These are phyloP conservation scores for Colaptes auratus DNA, from an alignment of 2,113 vertebrate genomes.

Conservation along the genomic window DNA sequence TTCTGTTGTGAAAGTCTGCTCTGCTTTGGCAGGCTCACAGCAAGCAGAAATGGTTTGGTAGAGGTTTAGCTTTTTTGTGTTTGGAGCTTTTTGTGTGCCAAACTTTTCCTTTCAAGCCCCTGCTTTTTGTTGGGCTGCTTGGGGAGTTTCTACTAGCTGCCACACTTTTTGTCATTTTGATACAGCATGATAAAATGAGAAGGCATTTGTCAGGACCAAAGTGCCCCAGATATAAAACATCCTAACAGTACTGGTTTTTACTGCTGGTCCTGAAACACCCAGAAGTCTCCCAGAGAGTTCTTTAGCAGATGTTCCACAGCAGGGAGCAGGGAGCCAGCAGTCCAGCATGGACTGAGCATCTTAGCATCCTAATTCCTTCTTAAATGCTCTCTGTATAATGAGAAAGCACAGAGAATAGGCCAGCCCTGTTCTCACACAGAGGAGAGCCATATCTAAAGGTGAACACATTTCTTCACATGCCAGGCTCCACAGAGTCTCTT, in stretches of 20 bases:
- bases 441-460: not conserved
- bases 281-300: not conserved
- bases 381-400: not conserved
- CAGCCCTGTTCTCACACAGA: not conserved
- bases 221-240: conserved; percentile 38
- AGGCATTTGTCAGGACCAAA: conserved; percentile 25
- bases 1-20: conserved; percentile 66
- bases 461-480: not conserved
- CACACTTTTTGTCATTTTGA: conserved; percentile 58
- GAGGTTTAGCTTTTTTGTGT: conserved; percentile 66
- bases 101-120: conserved; percentile 55
- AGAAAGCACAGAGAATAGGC: not conserved
- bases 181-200: conserved; percentile 50
- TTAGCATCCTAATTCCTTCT: conserved; percentile 13
- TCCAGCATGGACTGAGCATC: not conserved
- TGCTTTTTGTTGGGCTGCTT: not conserved
- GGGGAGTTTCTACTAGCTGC: conserved; percentile 39
- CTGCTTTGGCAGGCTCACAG: conserved; percentile 68
- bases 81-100: conserved; percentile 56
- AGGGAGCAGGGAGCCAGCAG: not conserved
- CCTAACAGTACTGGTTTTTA: not conserved
- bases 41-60: conserved; percentile 58
- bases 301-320: not conserved
- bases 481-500: not conserved
- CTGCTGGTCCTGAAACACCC: conserved; percentile 15